Percentiles rank a stretch among this genome's conserved stretches.
Evolutionary conservation across 2,113 vertebrate genomes (phyloP).

Genomic region (Ranitomeya imitator): DNA sequence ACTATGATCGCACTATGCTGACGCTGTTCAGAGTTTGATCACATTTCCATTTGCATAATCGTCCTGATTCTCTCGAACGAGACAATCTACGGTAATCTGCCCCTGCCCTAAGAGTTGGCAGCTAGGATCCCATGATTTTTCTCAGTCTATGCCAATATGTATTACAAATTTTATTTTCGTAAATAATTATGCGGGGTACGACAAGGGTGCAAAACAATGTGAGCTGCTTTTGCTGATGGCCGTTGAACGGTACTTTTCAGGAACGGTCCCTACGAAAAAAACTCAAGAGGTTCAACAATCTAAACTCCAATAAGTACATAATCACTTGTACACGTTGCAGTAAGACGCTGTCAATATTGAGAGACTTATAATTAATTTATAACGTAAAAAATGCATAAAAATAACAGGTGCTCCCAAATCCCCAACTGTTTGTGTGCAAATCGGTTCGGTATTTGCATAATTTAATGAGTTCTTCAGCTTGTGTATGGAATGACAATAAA

Average conservation of each 20-base stretch:
- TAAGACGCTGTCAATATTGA: background rate
- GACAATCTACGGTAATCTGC: no score
- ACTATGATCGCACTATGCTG: no score
- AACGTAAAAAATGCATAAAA: slow-evolving; percentile 1
- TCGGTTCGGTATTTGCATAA: slow-evolving; percentile 26
- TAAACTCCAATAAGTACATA: background rate
- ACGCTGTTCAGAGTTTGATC: no score
- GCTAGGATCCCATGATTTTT: no score
- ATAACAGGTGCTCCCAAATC: slow-evolving; percentile 19
- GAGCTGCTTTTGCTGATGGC: background rate
- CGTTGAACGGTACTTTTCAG: background rate
- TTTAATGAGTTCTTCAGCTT: slow-evolving; percentile 26
- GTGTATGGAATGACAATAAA: slow-evolving; percentile 39
- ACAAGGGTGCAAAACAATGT: no score
- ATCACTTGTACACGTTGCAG: background rate
- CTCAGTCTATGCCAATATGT: no score
- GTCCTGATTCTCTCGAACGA: no score
- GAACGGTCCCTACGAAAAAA: background rate
- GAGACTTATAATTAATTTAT: slow-evolving; percentile 14
- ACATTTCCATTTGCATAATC: no score
- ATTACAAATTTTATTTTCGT: no score
- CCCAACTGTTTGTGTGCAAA: slow-evolving; percentile 32
- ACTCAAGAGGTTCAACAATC: background rate
- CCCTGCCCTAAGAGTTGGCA: no score
- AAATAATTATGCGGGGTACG: no score